A percentile compares a stretch with the other conserved stretches of the same genome.
phyloP scores from a whole-genome alignment of 2,113 vertebrate genomes.

The Cephalopterus ornatus region DNA sequence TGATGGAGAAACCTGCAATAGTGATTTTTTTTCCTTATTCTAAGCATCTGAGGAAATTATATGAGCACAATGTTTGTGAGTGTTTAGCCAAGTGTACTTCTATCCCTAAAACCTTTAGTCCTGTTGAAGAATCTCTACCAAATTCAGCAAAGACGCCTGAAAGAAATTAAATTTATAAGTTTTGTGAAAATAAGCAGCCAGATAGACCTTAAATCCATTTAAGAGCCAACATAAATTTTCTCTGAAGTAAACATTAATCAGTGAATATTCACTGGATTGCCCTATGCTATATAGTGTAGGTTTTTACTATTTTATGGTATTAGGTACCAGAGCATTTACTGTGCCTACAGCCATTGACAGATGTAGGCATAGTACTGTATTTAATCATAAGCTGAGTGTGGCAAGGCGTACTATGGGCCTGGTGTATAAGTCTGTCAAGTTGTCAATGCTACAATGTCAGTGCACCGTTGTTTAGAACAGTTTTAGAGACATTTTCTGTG shows the following conservation, averaged over 20 bases:
- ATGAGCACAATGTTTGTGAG: background rate
- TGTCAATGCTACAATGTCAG: background rate
- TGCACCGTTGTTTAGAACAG: background rate
- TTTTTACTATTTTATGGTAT: background rate
- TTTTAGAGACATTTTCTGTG: background rate
- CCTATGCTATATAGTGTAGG: background rate
- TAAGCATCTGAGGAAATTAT: background rate
- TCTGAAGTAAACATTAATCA: background rate
- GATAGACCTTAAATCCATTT: background rate
- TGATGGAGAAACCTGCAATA: background rate
- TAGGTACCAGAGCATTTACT: background rate
- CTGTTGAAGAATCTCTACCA: background rate
- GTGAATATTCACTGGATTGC: background rate
- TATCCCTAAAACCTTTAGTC: background rate
- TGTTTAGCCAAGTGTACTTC: background rate
- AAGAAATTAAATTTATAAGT: background rate
- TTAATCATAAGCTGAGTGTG: background rate
- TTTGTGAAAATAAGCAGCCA: background rate
- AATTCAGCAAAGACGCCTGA: background rate
- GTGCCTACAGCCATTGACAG: accelerated
- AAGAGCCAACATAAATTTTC: background rate
- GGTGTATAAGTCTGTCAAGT: background rate
- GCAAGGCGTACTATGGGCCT: accelerated
- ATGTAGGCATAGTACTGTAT: background rate
- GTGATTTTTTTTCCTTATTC: background rate